These are phyloP conservation scores for Saccostrea echinata DNA, from an alignment of 1,140 invertebrate species.

Conservation along the genomic window DNA sequence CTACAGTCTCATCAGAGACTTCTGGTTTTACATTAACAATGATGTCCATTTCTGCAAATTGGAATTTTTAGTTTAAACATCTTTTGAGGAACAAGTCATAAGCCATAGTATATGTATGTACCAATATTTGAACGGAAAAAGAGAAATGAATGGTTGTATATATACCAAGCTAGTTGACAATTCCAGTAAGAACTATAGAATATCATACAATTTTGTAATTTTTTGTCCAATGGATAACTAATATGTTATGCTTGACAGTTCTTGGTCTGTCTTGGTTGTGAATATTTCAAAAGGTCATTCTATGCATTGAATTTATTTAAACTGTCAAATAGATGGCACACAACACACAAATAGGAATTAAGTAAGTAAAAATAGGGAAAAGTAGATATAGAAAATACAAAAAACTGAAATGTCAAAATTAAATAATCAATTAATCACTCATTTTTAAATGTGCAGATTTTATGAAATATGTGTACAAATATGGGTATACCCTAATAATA, in stretches of 20 bases:
- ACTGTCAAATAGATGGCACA: not conserved
- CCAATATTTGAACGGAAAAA: too few species aligned
- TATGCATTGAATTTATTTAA: not conserved
- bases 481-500: not conserved
- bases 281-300: not conserved
- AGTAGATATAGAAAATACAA: too few species aligned
- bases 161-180: too few species aligned
- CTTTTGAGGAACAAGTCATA: too few species aligned
- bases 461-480: not conserved
- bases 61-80: too few species aligned
- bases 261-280: not conserved
- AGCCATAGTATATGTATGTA: too few species aligned
- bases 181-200: too few species aligned
- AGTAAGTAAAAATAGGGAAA: not conserved
- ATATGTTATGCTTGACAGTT: too few species aligned
- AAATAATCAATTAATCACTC: not conserved
- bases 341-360: not conserved
- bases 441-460: not conserved
- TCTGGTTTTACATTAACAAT: not conserved
- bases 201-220: too few species aligned
- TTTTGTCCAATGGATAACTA: too few species aligned
- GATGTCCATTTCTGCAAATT: not conserved
- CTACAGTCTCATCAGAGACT: too few species aligned
- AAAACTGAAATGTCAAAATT: not conserved
- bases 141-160: too few species aligned